phyloP scores from a whole-genome alignment of 2,113 vertebrate species.

The Gobius niger region DNA sequence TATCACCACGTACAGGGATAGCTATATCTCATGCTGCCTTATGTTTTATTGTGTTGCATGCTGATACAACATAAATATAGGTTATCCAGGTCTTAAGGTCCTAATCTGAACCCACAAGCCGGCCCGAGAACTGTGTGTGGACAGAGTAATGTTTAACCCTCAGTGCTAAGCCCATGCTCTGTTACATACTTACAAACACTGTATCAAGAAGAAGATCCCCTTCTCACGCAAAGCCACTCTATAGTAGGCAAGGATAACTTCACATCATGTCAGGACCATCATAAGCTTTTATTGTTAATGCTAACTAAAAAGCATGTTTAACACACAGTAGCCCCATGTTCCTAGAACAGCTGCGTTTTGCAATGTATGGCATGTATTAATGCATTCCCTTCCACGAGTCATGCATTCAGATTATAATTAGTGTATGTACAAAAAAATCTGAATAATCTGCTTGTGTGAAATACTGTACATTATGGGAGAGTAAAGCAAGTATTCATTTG shows the following conservation, averaged over 20 bases:
- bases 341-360: neutral
- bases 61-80: slow-evolving; percentile 55
- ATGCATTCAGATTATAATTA: too few relatives aligned
- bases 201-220: slow-evolving; percentile 52
- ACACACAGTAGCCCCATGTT: neutral
- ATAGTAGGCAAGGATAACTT: slow-evolving; percentile 48
- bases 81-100: slow-evolving; percentile 63
- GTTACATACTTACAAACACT: slow-evolving; percentile 38
- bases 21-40: neutral
- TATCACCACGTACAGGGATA: too few relatives aligned
- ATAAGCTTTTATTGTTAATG: neutral
- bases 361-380: neutral
- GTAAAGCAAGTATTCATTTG: too few relatives aligned
- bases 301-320: neutral
- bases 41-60: slow-evolving; percentile 12
- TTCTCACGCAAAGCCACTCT: slow-evolving; percentile 62
- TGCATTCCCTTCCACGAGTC: too few relatives aligned
- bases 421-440: too few relatives aligned
- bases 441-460: too few relatives aligned
- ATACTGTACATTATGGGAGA: too few relatives aligned
- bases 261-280: slow-evolving; percentile 6
- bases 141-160: slow-evolving; percentile 41
- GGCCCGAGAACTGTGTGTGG: slow-evolving; percentile 34
- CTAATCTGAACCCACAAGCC: slow-evolving; percentile 64
- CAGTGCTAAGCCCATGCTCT: slow-evolving; percentile 37